Percentiles rank a stretch among this genome's conserved stretches.
These are phyloP conservation scores for Acipenser ruthenus DNA, from an alignment of 2,797 vertebrate species.

Conservation along the genomic window DNA sequence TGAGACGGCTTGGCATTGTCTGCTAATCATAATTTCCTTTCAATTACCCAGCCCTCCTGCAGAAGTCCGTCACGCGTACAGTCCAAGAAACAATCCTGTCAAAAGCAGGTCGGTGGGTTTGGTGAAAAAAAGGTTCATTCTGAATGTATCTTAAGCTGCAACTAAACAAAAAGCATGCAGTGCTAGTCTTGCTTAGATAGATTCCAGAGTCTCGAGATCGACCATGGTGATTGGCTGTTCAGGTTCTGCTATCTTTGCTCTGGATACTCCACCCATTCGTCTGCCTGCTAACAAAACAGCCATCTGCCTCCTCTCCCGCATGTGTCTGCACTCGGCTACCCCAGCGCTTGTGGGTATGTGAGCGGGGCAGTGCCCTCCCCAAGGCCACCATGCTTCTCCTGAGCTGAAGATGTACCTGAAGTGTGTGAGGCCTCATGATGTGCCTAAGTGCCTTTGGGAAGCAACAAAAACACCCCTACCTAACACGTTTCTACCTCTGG, in stretches of 20 bases:
- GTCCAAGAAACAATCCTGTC: too few species aligned
- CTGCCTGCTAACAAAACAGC: neutral
- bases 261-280: neutral
- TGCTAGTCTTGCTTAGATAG: too few species aligned
- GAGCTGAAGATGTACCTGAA: neutral
- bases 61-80: too few species aligned
- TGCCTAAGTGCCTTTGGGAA: neutral
- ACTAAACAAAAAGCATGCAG: too few species aligned
- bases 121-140: too few species aligned
- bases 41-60: too few species aligned
- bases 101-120: too few species aligned
- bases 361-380: neutral
- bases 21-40: neutral
- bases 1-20: neutral
- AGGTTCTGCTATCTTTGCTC: neutral
- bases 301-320: neutral
- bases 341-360: neutral
- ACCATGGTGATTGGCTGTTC: too few species aligned
- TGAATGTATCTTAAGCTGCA: too few species aligned
- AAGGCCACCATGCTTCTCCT: neutral
- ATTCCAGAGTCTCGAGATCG: too few species aligned
- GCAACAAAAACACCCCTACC: too few species aligned
- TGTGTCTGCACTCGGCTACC: neutral
- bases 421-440: neutral
- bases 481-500: too few species aligned